Base-by-base conservation (phyloP, 2,888 invertebrate species). In the Drosophila conformis region DNA sequence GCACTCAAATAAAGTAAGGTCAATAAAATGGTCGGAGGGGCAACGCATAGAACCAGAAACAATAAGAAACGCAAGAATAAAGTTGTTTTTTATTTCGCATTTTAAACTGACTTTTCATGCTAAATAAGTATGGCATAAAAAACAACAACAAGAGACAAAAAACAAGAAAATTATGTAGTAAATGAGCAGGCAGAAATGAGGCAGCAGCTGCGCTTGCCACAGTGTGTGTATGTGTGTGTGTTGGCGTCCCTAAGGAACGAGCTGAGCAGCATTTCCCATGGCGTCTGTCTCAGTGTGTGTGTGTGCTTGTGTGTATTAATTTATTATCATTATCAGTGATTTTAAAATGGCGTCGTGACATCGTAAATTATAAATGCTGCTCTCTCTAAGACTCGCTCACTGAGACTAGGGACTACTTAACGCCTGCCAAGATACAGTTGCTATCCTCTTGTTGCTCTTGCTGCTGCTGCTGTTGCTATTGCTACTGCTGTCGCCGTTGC, bases 321-420 rank as follows among this genome's bases (percentile, higher is more conserved):
- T 89, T 89, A 89, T 89, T 86, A 89, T 89, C 90, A 89, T 89
- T 89, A 89, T 89, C 90, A 84, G 84, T 84, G 83, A 89, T 88
- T 89, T 88, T 83, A 83, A 87, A 89, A 85, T 83, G 85, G 87
- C 83, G 83, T 84, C 84, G 83, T 79, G 89, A 81, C 84, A 79
- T 87, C 87, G 81, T 89, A 89, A 87, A 89, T 87, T 84, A 87
- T 87, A 87, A 87, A 83, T 78, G 83, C 69, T 63, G 73, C 69
- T 71, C 60, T 78, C 62, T 69, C 80, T 69, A 86, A 70, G 75
- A 68, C 77, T 40, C 42, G 40, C 56, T 15, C 13, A 29, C 73
- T 53, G 25, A 52, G 54, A 58, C 65, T 73, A 73, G 83, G 72
- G 80, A 83, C 75, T 80, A 85, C 83, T 86, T 87, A 86, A 81